Base-by-base conservation (phyloP, 37 sponge, comb jelly and placozoan genomes). In the Diacarnus erythraeanus region DNA sequence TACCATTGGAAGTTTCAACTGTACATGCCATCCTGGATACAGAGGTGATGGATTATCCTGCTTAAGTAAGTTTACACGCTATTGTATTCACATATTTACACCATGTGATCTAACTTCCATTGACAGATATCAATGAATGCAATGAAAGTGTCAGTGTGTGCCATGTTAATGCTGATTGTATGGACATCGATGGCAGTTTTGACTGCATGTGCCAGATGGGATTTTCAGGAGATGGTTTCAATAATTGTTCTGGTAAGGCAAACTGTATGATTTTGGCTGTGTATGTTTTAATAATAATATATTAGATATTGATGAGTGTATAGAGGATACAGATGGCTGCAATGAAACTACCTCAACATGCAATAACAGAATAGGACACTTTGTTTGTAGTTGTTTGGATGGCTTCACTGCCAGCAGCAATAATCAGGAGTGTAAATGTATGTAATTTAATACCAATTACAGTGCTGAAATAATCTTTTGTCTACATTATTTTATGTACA, bases 71-170 rank as follows among this genome's bases (percentile, higher is more conserved):
- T 63, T 6, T 47, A 47, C 51, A 47, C n/a, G n/a, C n/a, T n/a
- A n/a, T n/a, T n/a, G n/a, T n/a, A n/a, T n/a, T n/a, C n/a, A n/a
- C n/a, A n/a, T n/a, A n/a, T n/a, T n/a, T n/a, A n/a, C n/a, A n/a
- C n/a, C n/a, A n/a, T n/a, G n/a, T n/a, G n/a, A n/a, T n/a, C n/a
- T n/a, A n/a, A n/a, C 51, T 15, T 47, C 12, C 10, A 15, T 47
- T 37, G 61, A 6, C 9, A 84, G 85, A 84, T 71, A 59, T 77
- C 9, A 33, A 84, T 77, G 85, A 84, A 61, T 84, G 85, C 44
- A 38, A 57, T 38, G 38, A 42, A 5, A 59, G 38, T 5, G 23
- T 2, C 33, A 1, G 25, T 71, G 71, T 23, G 8, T 71, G 85
- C 39, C 38, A 41, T 78, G 37, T 1, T 23, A 68, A 77, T 57